Evolutionary conservation across 2,797 vertebrate species (phyloP), one percentile per base, ranked within the genome.

Genomic region (Taenioides sp.): DNA sequence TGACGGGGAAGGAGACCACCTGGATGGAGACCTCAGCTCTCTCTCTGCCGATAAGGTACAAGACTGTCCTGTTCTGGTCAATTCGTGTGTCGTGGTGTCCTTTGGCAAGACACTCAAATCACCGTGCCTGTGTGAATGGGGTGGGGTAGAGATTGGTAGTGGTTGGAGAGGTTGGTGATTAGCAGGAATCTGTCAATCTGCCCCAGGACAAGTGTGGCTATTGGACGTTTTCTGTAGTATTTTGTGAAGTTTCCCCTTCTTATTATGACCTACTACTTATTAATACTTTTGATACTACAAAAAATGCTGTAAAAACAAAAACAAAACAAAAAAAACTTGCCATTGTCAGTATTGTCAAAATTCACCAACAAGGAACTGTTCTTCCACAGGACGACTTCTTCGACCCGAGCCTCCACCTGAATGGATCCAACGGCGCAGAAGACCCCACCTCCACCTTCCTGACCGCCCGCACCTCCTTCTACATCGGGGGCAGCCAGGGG

Each of bases 391-490:
- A 79, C 0, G 73, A 77, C 22, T 28, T 66, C 74, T 58, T 83
- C 1, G 82, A 82, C 1, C 63, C n/a, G 25, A 83, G 72, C 1
- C 27, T 70, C 0, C 4, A 77, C 3, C 71, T 62, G n/a, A 81
- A 80, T 0, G 37, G 72, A 1, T 50, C 79, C 22, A 67, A 37
- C 40, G 17, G 74, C 0, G 25, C 76, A 11, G 84, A 81, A 0
- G 87, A 86, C 6, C 58, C 82, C 27, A 47, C 78, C 2, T 60
- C 69, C 14, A 63, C 73, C 11, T 94, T 92, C 43, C 4, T 86
- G 74, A 91, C 89, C 0, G 91, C 92, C 18, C 87, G 75, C 17
- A 80, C 82, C 71, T 87, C 90, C 54, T 91, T 93, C 75, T 89
- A 87, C 61, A 80, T 68, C 4, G 71, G 75, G 17, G 85, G 85